These are phyloP conservation scores for Pseudotriccus pelzelni DNA, from an alignment of 2,797 vertebrate species.

Conservation along the genomic window DNA sequence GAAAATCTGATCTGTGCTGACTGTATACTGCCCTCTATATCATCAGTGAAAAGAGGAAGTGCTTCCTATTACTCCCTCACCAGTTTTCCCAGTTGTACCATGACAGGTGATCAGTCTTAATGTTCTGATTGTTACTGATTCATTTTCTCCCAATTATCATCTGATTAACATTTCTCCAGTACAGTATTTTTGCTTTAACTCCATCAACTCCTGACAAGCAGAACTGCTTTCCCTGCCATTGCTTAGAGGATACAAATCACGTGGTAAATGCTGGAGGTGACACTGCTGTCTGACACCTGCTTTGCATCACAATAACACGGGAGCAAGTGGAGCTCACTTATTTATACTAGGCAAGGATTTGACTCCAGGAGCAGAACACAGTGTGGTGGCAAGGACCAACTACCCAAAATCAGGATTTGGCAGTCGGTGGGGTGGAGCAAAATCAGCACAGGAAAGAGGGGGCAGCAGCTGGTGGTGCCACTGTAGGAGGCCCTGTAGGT, in stretches of 20 bases:
- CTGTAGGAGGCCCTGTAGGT: background rate
- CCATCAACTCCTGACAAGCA: background rate
- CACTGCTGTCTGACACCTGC: background rate
- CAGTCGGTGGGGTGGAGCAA: background rate
- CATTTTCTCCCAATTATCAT: background rate
- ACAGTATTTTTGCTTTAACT: background rate
- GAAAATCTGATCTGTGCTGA: background rate
- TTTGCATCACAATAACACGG: background rate
- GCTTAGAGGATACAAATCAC: background rate
- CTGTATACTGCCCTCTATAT: background rate
- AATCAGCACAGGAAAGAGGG: background rate
- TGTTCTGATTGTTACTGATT: background rate
- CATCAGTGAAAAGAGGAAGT: background rate
- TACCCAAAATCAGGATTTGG: background rate
- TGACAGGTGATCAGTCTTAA: background rate
- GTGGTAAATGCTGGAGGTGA: background rate
- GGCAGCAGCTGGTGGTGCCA: background rate
- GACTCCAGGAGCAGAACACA: background rate
- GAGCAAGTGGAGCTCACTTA: background rate
- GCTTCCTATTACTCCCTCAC: background rate
- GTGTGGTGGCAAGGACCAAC: background rate
- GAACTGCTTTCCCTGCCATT: background rate
- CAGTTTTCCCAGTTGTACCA: background rate
- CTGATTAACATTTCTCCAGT: background rate
- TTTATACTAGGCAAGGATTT: background rate